These are phyloP conservation scores for Drosophila histrio DNA, from an alignment of 2,888 invertebrate genomes.

Conservation along the genomic window DNA sequence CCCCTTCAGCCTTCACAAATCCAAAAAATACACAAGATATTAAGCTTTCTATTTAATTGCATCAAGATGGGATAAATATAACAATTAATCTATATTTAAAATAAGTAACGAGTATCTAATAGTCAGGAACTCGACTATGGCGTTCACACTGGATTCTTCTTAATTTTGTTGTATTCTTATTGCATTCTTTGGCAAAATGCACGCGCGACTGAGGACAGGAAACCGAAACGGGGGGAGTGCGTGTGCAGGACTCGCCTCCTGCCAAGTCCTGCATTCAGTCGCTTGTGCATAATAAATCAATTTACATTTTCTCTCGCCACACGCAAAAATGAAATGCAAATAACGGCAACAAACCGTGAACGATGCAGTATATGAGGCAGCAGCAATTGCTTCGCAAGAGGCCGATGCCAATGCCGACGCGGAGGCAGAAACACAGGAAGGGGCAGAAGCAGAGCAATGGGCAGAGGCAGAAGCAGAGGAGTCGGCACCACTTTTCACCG, in stretches of 20 bases:
- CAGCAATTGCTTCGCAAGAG: background rate
- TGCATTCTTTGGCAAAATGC: slow-evolving; percentile 30
- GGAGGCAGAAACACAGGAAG: background rate
- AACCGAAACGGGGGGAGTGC: slow-evolving; percentile 10
- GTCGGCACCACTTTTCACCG: slow-evolving; percentile 65
- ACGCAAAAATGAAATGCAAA: slow-evolving; percentile 74
- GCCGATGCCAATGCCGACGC: too few relatives aligned
- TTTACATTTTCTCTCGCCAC: slow-evolving; percentile 72
- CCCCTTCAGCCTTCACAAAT: too few relatives aligned
- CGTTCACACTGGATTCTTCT: too few relatives aligned
- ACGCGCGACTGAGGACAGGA: slow-evolving; percentile 28
- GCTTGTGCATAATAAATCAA: slow-evolving; percentile 77
- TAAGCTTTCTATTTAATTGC: too few relatives aligned
- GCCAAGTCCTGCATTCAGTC: slow-evolving; percentile 61
- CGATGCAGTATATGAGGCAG: slow-evolving; percentile 40
- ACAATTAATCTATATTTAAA: too few relatives aligned
- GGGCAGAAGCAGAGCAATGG: background rate
- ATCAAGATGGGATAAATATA: too few relatives aligned
- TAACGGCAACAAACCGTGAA: slow-evolving; percentile 73
- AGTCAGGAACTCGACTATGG: too few relatives aligned
- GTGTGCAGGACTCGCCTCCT: slow-evolving; percentile 28
- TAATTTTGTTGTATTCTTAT: slow-evolving; percentile 1
- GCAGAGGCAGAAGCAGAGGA: slow-evolving; percentile 11
- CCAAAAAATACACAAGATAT: too few relatives aligned
- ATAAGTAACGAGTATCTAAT: too few relatives aligned